Percentiles rank a stretch among this genome's conserved stretches.
Conservation (phyloP, 2,113 vertebrate species). For the Podilymbus podiceps region DNA sequence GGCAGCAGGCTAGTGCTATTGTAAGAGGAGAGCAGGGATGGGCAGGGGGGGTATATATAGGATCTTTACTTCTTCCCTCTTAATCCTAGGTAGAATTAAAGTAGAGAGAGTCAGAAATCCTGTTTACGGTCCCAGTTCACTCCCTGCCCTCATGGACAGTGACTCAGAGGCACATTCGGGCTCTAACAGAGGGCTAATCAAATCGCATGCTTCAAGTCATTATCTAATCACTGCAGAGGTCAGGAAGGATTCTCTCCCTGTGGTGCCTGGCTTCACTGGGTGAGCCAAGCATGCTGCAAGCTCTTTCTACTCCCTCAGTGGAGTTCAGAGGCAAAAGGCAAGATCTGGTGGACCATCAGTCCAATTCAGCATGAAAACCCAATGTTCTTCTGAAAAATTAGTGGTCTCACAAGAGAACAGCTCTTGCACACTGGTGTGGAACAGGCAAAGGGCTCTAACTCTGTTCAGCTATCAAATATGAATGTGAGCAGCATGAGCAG, state of each 20-base stretch:
- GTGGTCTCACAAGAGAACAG: not conserved
- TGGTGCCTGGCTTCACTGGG: not conserved
- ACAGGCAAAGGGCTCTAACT: not conserved
- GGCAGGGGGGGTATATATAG: not conserved
- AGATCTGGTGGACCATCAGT: not conserved
- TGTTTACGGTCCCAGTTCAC: not conserved
- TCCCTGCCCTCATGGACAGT: not conserved
- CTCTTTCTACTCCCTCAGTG: not conserved
- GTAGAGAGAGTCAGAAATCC: not conserved
- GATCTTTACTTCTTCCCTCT: not conserved
- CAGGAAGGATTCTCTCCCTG: not conserved
- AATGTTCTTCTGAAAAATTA: not conserved
- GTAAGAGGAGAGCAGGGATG: not conserved
- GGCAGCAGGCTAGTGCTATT: not conserved
- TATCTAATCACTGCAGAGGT: not conserved
- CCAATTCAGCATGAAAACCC: not conserved
- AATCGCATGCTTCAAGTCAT: not conserved
- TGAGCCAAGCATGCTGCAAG: not conserved
- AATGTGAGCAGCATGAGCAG: constrained; percentile 11
- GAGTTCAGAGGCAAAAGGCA: not conserved
- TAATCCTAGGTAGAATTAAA: not conserved
- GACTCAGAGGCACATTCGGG: not conserved
- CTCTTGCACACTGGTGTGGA: not conserved
- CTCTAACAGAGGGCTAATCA: not conserved
- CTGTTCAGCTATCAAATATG: constrained; percentile 10